These are phyloP conservation scores for Heliangelus exortis DNA, from an alignment of 2,797 vertebrate genomes.

Conservation along the genomic window DNA sequence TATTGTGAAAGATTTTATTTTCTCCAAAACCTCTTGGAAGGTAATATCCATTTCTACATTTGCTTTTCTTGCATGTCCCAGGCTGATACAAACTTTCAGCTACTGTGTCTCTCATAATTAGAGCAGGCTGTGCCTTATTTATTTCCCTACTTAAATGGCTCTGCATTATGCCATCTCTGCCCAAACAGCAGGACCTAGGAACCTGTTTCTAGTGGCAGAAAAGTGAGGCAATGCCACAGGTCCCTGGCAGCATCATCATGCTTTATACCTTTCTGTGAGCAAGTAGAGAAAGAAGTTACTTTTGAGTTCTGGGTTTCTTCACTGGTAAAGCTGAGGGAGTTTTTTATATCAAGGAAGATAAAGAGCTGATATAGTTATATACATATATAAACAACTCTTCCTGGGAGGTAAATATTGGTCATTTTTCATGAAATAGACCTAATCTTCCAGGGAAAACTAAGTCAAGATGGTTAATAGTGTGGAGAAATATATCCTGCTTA, in stretches of 20 bases:
- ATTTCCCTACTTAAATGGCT: background rate
- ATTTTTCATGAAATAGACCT: background rate
- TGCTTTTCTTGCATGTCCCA: background rate
- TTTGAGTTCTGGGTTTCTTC: background rate
- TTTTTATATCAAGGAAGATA: background rate
- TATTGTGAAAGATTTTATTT: background rate
- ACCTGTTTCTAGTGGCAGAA: background rate
- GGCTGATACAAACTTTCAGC: background rate
- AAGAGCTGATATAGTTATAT: background rate
- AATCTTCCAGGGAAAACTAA: background rate
- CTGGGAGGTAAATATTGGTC: background rate
- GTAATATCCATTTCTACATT: background rate
- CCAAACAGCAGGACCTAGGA: background rate
- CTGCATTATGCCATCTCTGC: background rate
- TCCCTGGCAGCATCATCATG: accelerated
- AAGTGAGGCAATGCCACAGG: background rate
- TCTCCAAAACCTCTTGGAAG: background rate
- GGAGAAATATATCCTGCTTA: conserved; percentile 9
- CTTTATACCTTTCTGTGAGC: background rate
- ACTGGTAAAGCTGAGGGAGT: background rate
- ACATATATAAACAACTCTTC: background rate
- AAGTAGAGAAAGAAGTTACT: background rate
- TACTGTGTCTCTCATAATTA: background rate
- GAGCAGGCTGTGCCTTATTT: background rate
- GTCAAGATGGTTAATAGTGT: background rate